Conservation (phyloP, 2,888 invertebrate genomes). For the Lobophora halterata region DNA sequence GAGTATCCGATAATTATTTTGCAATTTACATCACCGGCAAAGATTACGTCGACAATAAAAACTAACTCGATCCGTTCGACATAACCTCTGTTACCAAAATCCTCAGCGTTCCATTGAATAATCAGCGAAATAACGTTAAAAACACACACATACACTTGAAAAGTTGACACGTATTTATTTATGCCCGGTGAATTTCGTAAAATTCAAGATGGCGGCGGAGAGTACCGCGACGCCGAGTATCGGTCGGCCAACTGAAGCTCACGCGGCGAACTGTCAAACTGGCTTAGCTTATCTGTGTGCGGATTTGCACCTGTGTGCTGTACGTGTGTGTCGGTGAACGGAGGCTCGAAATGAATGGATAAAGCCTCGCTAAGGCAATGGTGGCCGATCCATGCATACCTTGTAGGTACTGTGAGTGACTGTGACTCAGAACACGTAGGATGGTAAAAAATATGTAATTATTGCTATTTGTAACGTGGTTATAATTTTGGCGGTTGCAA, state of each 20-base stretch:
- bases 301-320: constrained; percentile 30
- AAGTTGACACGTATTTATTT: constrained; percentile 68
- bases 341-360: constrained; percentile 73
- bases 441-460: constrained; percentile 49
- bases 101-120: constrained; percentile 25
- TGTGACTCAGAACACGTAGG: constrained; percentile 55
- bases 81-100: constrained; percentile 23
- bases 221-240: constrained; percentile 72
- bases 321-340: constrained; percentile 35
- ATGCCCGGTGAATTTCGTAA: constrained; percentile 54
- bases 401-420: no score
- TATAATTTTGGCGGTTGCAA: constrained; percentile 23
- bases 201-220: constrained; percentile 62
- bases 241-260: constrained; percentile 74
- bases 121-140: constrained; percentile 35
- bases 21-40: constrained; percentile 65
- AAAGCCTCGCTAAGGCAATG: constrained; percentile 34
- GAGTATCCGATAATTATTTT: constrained; percentile 62
- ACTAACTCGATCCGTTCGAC: constrained; percentile 26
- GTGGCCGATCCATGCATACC: constrained; percentile 30
- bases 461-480: constrained; percentile 35
- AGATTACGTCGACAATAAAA: constrained; percentile 29
- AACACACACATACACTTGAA: constrained; percentile 53
- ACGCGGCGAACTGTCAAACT: constrained; percentile 71
- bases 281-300: constrained; percentile 55